A percentile compares a stretch with the other conserved stretches of the same genome.
Evolutionary conservation across 2,888 invertebrate genomes (phyloP).

Genomic region (Polydesmus complanatus): DNA sequence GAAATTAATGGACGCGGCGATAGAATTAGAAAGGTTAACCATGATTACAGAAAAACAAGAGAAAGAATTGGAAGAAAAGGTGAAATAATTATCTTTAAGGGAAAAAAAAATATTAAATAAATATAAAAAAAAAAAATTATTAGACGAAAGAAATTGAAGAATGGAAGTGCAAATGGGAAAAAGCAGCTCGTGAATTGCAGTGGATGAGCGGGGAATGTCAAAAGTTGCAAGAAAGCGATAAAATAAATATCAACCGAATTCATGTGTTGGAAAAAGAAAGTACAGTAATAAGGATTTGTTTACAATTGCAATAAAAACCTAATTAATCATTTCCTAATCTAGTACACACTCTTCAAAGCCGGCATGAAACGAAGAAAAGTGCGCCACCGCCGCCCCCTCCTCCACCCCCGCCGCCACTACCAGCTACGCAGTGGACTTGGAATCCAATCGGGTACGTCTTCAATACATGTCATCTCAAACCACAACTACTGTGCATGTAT

Average conservation of each 20-base stretch:
- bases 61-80: slow-evolving; percentile 1
- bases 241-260: not conserved
- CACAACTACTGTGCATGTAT: not conserved
- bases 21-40: slow-evolving; percentile 8
- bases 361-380: not conserved
- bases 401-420: slow-evolving; percentile 10
- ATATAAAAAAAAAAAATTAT: not conserved
- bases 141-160: not conserved
- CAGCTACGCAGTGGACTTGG: not conserved
- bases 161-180: not conserved
- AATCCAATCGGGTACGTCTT: slow-evolving; percentile 13
- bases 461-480: not conserved
- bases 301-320: not conserved
- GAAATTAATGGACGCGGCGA: slow-evolving; percentile 2
- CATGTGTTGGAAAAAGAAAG: not conserved
- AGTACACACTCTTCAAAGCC: not conserved
- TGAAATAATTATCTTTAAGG: not conserved
- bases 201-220: not conserved
- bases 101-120: not conserved
- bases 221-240: not conserved
- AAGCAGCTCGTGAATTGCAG: not conserved
- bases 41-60: not conserved
- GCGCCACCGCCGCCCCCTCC: slow-evolving; percentile 8
- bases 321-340: not conserved
- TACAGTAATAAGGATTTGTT: no score